Base-by-base conservation (phyloP, 64 coral and sea anemone genomes). In the Dendronephthya gigantea region DNA sequence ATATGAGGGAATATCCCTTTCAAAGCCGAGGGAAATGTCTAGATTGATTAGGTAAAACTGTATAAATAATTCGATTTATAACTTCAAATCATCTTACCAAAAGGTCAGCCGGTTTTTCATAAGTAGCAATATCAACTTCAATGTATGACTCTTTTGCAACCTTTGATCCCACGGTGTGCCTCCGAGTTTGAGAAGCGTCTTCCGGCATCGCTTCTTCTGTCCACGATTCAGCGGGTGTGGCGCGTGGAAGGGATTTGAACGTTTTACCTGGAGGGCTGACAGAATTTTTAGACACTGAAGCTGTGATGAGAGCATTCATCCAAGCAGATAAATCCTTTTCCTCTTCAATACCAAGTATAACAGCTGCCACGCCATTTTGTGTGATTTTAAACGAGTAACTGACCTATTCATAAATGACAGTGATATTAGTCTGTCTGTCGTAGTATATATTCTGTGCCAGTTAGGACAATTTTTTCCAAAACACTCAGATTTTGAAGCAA, bases 251-350 rank as follows among this genome's bases (percentile, higher is more conserved):
- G 12, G 32, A 36, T 35, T 79, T 79, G 29, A 12, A 36, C 3
- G 4, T 8, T 29, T 79, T 79, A 16, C 0, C 30, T 19, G 72
- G 72, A 12, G 72, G 72, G 36, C 72, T 79, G 2, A 79, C 9
- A 34, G 72, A 33, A 12, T 34, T 36, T 29, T 79, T 79, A 4
- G 72, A 79, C 15, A 79, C 72, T 15, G 72, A 79, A 36, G 72
- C 72, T 79, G 72, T 79, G 36, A 79, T 79, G 15, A 79, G 72
- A 33, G 72, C 72, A 34, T 79, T 79, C 72, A 79, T 79, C 72
- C 72, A 79, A 8, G 72, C 72, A 10, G 72, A 79, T 9, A 79
- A 34, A 79, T 79, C 72, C 32, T 79, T 79, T 17, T 79, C 72
- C 37, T 79, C 72, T 79, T 79, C 72, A 79, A 79, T 79, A 9